phyloP scores from a whole-genome alignment of 2,888 invertebrate species.

The Drosophila multiciliata region DNA sequence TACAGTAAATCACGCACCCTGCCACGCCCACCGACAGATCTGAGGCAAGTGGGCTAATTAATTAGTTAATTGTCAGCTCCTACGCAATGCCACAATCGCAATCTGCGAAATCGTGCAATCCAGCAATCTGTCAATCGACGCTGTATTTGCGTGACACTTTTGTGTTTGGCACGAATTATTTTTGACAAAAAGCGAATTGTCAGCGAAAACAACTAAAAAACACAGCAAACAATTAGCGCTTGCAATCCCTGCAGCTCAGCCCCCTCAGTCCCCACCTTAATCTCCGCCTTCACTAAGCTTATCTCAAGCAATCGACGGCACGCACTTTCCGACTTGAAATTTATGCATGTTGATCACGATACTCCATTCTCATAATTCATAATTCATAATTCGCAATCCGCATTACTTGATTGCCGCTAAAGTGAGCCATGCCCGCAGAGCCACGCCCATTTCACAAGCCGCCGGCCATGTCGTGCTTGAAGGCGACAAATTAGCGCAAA shows the following conservation, averaged over 20 bases:
- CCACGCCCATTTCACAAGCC: neutral
- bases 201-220: constrained; percentile 55
- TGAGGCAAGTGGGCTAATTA: constrained; percentile 49
- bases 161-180: constrained; percentile 39
- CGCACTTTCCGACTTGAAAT: constrained; percentile 57
- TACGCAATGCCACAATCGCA: neutral
- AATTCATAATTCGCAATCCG: constrained; percentile 31
- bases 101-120: constrained; percentile 1
- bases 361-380: constrained; percentile 39
- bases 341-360: constrained; percentile 65
- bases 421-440: neutral
- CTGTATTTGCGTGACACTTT: constrained; percentile 60
- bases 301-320: constrained; percentile 61
- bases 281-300: constrained; percentile 30
- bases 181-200: constrained; percentile 58
- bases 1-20: constrained; percentile 57
- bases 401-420: neutral
- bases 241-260: neutral
- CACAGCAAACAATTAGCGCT: constrained; percentile 68
- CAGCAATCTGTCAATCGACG: constrained; percentile 22
- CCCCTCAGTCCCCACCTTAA: neutral
- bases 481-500: constrained; percentile 68
- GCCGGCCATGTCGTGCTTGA: constrained; percentile 49
- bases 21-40: constrained; percentile 35
- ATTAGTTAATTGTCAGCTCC: constrained; percentile 73